Base-by-base conservation (phyloP, 1,140 invertebrate genomes). In the Caenorhabditis briggsae region DNA sequence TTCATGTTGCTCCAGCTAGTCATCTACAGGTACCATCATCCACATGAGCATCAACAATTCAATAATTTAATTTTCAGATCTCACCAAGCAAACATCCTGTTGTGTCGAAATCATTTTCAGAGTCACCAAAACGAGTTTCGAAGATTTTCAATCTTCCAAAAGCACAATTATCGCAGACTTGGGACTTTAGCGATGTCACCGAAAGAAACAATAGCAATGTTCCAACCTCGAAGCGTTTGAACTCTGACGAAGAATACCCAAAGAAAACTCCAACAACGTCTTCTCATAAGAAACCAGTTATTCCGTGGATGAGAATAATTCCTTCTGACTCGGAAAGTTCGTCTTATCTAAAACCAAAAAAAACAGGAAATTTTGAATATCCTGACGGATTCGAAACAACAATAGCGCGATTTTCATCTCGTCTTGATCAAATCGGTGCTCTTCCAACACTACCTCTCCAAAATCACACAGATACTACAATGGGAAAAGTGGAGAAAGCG, bases 391-490 rank as follows among this genome's bases (percentile, higher is more conserved):
- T 78, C n/a, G 46, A 78, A 8, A 14, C 50, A 50, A 50, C 46
- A 0, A 23, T 78, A 7, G 46, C 12, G 2, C 70, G 70, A 12
- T 78, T 78, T 16, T 78, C 70, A 23, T 14, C 43, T 9, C 46
- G 43, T 11, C 70, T 78, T 5, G 46, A 53, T 33, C n/a, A 46
- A 78, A 53, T 25, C 46, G 46, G 33, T 18, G 43, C 46, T 2
- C 23, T 78, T 14, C 70, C n/a, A 8, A 7, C 70, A 2, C n/a
- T 78, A 1, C 23, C 70, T 0, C 20, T 78, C 1, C 70, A 78
- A 53, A 78, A 78, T 53, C 70, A 78, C 46, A 78, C 70, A 9
- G 46, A 53, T 0, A 78, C 70, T 23, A 78, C 70, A 23, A 50
- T 78, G 5, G 70, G 70, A 78, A 78, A 33, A 50, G 70, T 78